Evolutionary conservation across 1,140 invertebrate genomes (phyloP), one percentile per base, ranked within the genome.

Genomic region (Drosophila pandora): DNA sequence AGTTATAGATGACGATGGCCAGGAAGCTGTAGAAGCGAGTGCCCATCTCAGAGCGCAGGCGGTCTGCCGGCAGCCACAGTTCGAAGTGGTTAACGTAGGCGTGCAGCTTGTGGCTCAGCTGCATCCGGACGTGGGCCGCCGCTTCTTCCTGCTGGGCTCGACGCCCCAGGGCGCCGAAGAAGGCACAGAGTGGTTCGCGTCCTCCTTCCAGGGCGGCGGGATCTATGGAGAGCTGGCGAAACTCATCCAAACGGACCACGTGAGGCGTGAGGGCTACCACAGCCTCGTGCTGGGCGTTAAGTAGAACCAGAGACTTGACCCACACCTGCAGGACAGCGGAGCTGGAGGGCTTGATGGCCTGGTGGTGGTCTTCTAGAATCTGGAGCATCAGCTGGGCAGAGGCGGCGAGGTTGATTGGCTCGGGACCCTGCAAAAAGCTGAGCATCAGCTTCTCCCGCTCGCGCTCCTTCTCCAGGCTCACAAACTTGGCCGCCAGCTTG

Each of bases 1-100:
- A 92, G 55, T 92, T 91, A 32, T 90, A 91, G 12, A 92, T 90
- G 30, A 92, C 90, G 22, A 92, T 90, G 5, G 90, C 91, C 17
- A 92, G 53, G 21, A 91, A 91, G 37, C 88, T 91, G 49, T 77
- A 92, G 61, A 91, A 90, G 2, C 90, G 84, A 53, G 87, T 41
- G 0, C 59, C 58, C 22, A 90, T 32, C 28, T 91, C 90, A 0
- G 82, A 43, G 2, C 77, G 76, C 34, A 81, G 55, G 3, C 63
- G 56, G 3, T 90, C 74, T 17, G 63, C 13, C 2, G 68, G 70
- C 9, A 90, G 53, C 91, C 91, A 91, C 17, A 78, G 71, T 49
- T 92, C 91, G n/a, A 92, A 92, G 48, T 76, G 76, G 0, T 63
- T 47, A 0, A 91, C 70, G 54, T 90, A 91, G 5, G 68, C 55